These are phyloP conservation scores for Keiferia lycopersicella DNA, from an alignment of 2,888 invertebrate species.

Conservation along the genomic window DNA sequence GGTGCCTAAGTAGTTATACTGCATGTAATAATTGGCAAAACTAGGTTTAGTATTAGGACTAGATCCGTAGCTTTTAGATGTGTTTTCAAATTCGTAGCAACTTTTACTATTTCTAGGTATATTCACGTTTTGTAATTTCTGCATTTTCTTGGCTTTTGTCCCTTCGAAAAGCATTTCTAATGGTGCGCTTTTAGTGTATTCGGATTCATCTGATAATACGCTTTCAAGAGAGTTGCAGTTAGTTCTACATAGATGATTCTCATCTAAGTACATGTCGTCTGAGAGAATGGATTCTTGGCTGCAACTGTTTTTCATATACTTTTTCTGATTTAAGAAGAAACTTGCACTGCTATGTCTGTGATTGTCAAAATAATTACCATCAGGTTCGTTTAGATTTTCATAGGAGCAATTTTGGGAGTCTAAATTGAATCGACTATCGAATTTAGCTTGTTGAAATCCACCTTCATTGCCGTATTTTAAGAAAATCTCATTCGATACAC, in stretches of 20 bases:
- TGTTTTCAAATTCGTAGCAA: constrained; percentile 76
- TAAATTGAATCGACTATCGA: constrained; percentile 72
- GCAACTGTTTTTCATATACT: constrained; percentile 81
- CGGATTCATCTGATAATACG: constrained; percentile 89
- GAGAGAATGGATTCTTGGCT: constrained; percentile 91
- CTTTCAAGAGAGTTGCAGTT: constrained; percentile 91
- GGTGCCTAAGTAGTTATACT: constrained; percentile 72
- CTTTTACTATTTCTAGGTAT: constrained; percentile 74
- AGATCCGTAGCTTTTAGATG: constrained; percentile 83
- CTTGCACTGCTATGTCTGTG: constrained; percentile 88
- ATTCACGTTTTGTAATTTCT: constrained; percentile 48
- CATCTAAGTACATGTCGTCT: constrained; percentile 83
- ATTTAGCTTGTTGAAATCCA: constrained; percentile 74
- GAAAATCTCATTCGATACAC: constrained; percentile 78
- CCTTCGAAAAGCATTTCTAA: constrained; percentile 86
- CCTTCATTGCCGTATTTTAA: constrained; percentile 75
- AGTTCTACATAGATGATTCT: constrained; percentile 82
- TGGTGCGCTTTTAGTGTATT: constrained; percentile 89
- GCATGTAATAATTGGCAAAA: constrained; percentile 71
- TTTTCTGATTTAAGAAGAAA: constrained; percentile 88
- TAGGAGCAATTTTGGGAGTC: constrained; percentile 75
- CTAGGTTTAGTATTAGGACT: constrained; percentile 82
- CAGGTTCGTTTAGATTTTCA: constrained; percentile 68
- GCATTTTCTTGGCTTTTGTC: constrained; percentile 68
- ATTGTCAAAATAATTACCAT: constrained; percentile 74